Base-by-base conservation (phyloP, 2,113 vertebrate species). In the Austrofundulus limnaeus region DNA sequence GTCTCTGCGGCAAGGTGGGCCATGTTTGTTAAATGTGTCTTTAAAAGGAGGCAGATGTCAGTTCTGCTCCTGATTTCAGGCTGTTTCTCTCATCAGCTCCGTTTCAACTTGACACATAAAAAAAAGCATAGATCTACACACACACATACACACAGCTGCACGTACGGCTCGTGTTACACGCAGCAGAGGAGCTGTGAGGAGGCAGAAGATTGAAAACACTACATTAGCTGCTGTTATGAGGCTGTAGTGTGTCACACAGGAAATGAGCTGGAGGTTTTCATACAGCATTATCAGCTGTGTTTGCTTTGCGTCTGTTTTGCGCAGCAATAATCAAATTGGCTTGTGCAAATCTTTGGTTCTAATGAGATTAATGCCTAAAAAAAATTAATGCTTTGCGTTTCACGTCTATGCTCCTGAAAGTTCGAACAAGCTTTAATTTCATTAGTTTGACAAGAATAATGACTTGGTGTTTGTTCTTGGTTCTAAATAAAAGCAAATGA, bases 1-100 rank as follows among this genome's bases (percentile, higher is more conserved):
- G 16, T 90, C 92, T 45, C 82, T 93, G 5, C 77, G 85, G 37
- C 77, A 88, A 75, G 84, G 92, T 91, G 80, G 78, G 52, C 10
- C 14, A 1, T 57, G 56, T 34, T 34, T 1, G 9, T 9, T 34
- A 10, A 34, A 34, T 34, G 31, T 34, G 31, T 10, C 6, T 34
- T 10, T 9, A 34, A 34, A 34, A 8, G n/a, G 51, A 37, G 37
- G 51, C 11, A 9, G 10, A 10, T 10, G 31, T 14, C 6, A 34
- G 0, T 0, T 28, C 43, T 48, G 19, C 39, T 23, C 11, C 21
- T 28, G 50, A 47, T 17, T 21, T 21, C 11, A 5, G 8, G 9
- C 10, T 75, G 58, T 68, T 28, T 67, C 54, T 50, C 52, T 49
- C 51, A 66, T 66, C 70, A 67, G 39, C 11, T 51, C 5, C 73